Evolutionary conservation across 2,113 vertebrate species (phyloP).

Genomic region (Bombycilla garrulus): DNA sequence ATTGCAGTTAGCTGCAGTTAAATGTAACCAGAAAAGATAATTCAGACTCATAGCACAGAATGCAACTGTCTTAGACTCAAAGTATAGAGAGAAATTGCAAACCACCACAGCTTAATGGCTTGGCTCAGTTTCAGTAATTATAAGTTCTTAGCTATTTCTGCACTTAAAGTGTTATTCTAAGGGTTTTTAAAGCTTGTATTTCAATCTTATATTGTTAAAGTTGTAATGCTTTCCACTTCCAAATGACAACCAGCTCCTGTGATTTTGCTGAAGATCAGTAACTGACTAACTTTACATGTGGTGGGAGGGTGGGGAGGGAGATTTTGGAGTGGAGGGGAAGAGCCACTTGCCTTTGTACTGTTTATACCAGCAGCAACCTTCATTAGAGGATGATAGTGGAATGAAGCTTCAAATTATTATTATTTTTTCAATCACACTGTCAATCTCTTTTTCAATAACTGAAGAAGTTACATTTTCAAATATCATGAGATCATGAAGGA

Average conservation of each 20-base stretch:
- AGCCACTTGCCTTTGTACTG: not conserved
- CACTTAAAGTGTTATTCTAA: not conserved
- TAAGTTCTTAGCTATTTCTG: not conserved
- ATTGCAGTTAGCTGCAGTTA: not conserved
- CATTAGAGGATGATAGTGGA: not conserved
- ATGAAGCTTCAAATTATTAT: not conserved
- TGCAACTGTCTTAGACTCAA: not conserved
- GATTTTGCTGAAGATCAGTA: not conserved
- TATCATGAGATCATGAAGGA: not conserved
- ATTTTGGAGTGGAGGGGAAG: not conserved
- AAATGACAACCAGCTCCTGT: not conserved
- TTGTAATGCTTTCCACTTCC: not conserved
- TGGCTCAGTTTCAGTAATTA: not conserved
- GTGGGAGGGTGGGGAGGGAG: fast-evolving
- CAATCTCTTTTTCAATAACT: not conserved
- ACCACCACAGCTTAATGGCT: not conserved
- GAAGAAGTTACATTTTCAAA: not conserved
- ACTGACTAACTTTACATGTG: not conserved
- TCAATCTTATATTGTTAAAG: not conserved
- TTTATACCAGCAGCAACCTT: not conserved
- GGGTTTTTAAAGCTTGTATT: not conserved
- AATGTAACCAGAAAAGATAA: not conserved
- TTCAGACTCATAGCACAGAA: not conserved
- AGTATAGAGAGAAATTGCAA: not conserved
- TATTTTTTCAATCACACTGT: not conserved